Conservation (phyloP, 1,140 invertebrate species). For the Psilanteris sp. region DNA sequence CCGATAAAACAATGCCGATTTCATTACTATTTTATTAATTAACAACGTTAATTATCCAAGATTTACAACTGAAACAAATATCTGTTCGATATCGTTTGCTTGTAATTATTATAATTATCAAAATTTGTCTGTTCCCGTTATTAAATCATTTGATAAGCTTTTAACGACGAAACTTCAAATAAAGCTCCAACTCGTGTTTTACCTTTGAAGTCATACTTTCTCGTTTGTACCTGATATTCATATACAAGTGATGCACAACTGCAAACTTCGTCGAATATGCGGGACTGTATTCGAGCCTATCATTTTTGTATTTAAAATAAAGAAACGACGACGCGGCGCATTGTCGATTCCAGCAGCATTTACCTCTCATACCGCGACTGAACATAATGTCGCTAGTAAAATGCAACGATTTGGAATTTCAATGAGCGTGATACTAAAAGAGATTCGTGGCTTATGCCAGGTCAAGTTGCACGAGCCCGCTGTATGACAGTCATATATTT, state of each 20-base stretch:
- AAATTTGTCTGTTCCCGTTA: too few relatives aligned
- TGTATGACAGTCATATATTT: slow-evolving; percentile 56
- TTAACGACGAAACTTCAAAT: not conserved
- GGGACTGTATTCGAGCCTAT: slow-evolving; percentile 4
- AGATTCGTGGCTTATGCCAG: slow-evolving; percentile 48
- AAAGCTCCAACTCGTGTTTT: not conserved
- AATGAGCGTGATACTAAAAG: slow-evolving; percentile 51
- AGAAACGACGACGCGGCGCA: slow-evolving; percentile 18
- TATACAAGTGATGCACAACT: slow-evolving; percentile 29
- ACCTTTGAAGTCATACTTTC: not conserved
- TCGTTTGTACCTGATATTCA: slow-evolving; percentile 25
- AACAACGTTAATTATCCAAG: too few relatives aligned
- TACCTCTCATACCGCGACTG: slow-evolving; percentile 22
- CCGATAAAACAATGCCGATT: too few relatives aligned
- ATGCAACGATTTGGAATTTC: slow-evolving; percentile 60
- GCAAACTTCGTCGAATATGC: slow-evolving; percentile 36
- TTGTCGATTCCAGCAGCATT: slow-evolving; percentile 55
- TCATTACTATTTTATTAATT: too few relatives aligned
- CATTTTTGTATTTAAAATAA: slow-evolving; percentile 47
- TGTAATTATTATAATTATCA: too few relatives aligned
- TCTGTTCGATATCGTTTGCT: too few relatives aligned
- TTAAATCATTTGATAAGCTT: not conserved
- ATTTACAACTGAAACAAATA: too few relatives aligned
- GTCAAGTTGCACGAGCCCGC: slow-evolving; percentile 33
- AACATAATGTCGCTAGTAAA: slow-evolving; percentile 52